Conservation (phyloP, 1,140 invertebrate species). For the Dolichoris vasculosae region DNA sequence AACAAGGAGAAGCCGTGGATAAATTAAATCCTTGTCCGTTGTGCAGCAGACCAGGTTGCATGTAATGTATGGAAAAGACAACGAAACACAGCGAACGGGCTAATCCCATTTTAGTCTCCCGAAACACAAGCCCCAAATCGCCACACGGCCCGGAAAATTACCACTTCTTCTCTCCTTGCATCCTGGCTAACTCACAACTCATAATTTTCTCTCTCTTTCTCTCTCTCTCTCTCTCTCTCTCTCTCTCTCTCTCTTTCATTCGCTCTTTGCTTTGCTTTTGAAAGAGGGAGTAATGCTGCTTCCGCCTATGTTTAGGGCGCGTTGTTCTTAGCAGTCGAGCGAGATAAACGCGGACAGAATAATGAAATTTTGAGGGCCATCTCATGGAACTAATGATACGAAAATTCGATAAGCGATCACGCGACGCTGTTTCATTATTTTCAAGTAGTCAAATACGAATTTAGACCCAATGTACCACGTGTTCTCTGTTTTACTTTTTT, state of each 20-base stretch:
- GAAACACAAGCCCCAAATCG: constrained; percentile 8
- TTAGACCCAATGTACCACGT: too few relatives aligned
- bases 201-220: neutral
- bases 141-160: constrained; percentile 51
- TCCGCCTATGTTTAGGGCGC: neutral
- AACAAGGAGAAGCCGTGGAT: constrained; percentile 5
- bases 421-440: too few relatives aligned
- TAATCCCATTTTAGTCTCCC: constrained; percentile 60
- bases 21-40: constrained; percentile 61
- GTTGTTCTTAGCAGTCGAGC: constrained; percentile 53
- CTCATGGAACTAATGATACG: constrained; percentile 55
- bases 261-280: neutral
- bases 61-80: constrained; percentile 1
- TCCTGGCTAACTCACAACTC: neutral
- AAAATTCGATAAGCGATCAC: constrained; percentile 45
- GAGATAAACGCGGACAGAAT: constrained; percentile 56
- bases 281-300: neutral
- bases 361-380: constrained; percentile 53
- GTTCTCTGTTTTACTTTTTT: too few relatives aligned
- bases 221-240: neutral
- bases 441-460: too few relatives aligned
- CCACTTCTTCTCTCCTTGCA: neutral
- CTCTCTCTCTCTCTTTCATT: constrained; percentile 1
- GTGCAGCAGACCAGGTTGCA: constrained; percentile 2
- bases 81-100: constrained; percentile 32